A percentile compares a stretch with the other conserved stretches of the same genome.
Conservation (phyloP, 2,113 vertebrate species). For the Salminus brasiliensis region DNA sequence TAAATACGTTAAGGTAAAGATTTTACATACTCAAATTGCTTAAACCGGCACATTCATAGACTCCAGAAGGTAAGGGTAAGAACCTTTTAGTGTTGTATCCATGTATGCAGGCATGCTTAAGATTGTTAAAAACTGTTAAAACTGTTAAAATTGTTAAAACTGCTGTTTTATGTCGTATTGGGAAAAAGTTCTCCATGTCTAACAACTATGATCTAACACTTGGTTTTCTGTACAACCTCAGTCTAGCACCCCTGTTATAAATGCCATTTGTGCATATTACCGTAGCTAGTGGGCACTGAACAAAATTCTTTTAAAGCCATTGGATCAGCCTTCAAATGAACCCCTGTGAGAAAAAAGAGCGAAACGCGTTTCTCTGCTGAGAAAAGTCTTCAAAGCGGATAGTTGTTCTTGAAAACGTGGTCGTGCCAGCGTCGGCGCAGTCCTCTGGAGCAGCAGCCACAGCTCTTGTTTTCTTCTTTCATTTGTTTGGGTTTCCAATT, state of each 20-base stretch:
- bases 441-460: neutral
- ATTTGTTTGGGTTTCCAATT: neutral
- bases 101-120: too few species aligned
- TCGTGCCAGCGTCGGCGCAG: neutral
- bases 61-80: too few species aligned
- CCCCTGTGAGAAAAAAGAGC: neutral
- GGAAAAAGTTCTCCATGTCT: neutral
- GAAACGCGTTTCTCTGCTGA: neutral
- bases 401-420: neutral
- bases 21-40: too few species aligned
- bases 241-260: neutral
- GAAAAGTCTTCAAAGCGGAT: slow-evolving; percentile 6
- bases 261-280: neutral
- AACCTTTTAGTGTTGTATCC: too few species aligned
- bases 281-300: neutral
- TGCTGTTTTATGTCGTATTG: neutral
- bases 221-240: neutral
- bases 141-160: too few species aligned
- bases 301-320: neutral
- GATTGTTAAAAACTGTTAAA: neutral
- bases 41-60: too few species aligned
- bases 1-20: too few species aligned
- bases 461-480: neutral
- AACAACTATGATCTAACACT: neutral
- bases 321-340: neutral